phyloP scores from a whole-genome alignment of 2,888 invertebrate genomes.

The Xestia ashworthii region DNA sequence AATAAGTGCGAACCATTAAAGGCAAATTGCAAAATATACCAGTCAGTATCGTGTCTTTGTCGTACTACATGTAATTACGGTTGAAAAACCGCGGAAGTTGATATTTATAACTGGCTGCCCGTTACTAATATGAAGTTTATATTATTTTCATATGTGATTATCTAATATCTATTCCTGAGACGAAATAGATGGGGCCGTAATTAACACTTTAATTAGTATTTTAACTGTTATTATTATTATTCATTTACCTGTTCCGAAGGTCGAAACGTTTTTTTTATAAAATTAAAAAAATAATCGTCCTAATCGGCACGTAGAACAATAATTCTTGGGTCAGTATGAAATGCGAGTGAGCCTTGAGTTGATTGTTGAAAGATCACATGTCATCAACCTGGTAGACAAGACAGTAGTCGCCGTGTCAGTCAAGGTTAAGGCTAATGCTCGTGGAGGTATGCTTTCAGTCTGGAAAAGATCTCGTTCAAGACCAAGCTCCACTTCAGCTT shows the following conservation, averaged over 20 bases:
- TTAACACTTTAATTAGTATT: slow-evolving; percentile 48
- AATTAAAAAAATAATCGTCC: not conserved
- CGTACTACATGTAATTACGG: slow-evolving; percentile 62
- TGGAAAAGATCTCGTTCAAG: not conserved
- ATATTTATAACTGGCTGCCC: slow-evolving; percentile 66
- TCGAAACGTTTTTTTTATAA: not conserved
- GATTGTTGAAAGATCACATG: slow-evolving; percentile 25
- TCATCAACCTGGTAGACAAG: slow-evolving; percentile 19
- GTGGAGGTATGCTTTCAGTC: slow-evolving; percentile 27
- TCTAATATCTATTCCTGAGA: slow-evolving; percentile 48
- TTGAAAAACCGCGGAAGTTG: slow-evolving; percentile 74
- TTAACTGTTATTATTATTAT: slow-evolving; percentile 41
- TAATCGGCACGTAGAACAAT: not conserved
- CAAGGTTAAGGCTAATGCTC: slow-evolving; percentile 41
- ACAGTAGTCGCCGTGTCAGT: slow-evolving; percentile 8
- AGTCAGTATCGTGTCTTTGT: slow-evolving; percentile 65
- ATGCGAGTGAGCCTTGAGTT: slow-evolving; percentile 9
- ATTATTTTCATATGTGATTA: slow-evolving; percentile 55
- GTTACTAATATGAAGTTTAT: slow-evolving; percentile 66
- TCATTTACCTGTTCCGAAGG: slow-evolving; percentile 51
- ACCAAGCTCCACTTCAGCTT: not conserved
- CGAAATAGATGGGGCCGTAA: slow-evolving; percentile 49
- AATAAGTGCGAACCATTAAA: slow-evolving; percentile 66
- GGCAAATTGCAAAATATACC: slow-evolving; percentile 66
- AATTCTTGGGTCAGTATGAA: not conserved